Conservation (phyloP, 2,113 vertebrate genomes). For the Silurus glanis region DNA sequence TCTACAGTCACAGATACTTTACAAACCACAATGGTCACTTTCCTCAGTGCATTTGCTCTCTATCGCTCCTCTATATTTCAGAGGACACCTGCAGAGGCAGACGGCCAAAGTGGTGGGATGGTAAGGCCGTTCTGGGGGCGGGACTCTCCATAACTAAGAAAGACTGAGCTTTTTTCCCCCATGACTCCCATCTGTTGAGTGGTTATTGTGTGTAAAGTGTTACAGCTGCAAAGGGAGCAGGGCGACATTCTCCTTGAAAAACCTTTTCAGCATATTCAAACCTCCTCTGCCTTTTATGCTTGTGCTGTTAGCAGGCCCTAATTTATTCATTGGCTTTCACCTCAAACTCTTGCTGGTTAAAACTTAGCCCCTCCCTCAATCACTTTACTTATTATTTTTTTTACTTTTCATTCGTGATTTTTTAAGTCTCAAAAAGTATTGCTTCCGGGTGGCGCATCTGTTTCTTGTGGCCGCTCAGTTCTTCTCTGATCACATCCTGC, state of each 20-base stretch:
- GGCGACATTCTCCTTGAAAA: constrained; percentile 75
- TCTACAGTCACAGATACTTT: constrained; percentile 5
- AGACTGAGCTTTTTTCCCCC: constrained; percentile 76
- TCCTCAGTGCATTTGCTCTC: constrained; percentile 34
- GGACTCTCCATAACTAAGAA: constrained; percentile 76
- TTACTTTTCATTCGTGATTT: constrained; percentile 27
- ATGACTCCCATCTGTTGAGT: constrained; percentile 93
- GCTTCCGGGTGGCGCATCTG: constrained; percentile 80
- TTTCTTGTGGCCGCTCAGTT: constrained; percentile 84
- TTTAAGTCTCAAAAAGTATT: constrained; percentile 79
- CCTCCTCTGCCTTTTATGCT: constrained; percentile 70
- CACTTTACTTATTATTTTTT: constrained; percentile 40
- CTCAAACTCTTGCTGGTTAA: constrained; percentile 49
- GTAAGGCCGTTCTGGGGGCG: constrained; percentile 55
- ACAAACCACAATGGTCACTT: constrained; percentile 27
- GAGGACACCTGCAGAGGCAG: constrained; percentile 84
- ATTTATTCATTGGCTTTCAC: constrained; percentile 99
- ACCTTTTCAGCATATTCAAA: constrained; percentile 85
- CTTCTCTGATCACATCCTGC: constrained; percentile 89
- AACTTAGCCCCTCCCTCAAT: constrained; percentile 32
- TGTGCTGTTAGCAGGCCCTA: constrained; percentile 84
- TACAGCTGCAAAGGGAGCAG: constrained; percentile 73
- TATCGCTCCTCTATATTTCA: constrained; percentile 29
- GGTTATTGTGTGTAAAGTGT: constrained; percentile 87
- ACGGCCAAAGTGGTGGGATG: constrained; percentile 78